These are phyloP conservation scores for Coccyzus lansbergi DNA, from an alignment of 2,797 vertebrate species.

Conservation along the genomic window DNA sequence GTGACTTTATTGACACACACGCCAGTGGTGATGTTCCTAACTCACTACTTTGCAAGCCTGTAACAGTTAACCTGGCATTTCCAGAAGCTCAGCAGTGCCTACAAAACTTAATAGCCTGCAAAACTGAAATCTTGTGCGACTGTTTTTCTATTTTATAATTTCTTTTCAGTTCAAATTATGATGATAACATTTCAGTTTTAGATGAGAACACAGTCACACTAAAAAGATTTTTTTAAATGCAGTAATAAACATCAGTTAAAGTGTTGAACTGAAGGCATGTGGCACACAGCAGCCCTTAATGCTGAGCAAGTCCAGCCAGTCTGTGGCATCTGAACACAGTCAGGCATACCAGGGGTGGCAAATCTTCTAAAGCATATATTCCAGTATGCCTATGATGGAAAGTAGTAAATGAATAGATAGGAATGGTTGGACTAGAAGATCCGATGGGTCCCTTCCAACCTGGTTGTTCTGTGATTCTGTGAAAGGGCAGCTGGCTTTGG, in stretches of 20 bases:
- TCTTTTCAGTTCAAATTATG: neutral
- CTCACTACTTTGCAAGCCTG: neutral
- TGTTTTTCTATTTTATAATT: neutral
- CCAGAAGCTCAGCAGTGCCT: neutral
- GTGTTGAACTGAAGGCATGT: neutral
- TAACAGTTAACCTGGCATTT: neutral
- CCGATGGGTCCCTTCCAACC: no score
- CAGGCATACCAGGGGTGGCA: neutral
- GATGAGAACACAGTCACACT: neutral
- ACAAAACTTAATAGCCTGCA: neutral
- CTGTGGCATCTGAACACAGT: neutral
- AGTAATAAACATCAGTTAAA: neutral
- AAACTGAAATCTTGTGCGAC: neutral
- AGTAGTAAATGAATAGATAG: neutral
- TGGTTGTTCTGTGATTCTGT: no score
- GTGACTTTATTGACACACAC: fast-evolving
- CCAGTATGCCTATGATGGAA: neutral
- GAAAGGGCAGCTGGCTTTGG: neutral
- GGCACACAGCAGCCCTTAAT: neutral
- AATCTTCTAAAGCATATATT: neutral
- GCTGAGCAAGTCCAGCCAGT: neutral
- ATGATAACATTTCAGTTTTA: neutral
- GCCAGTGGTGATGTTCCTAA: neutral
- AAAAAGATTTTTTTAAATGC: neutral
- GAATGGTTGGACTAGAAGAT: no score